phyloP scores from a whole-genome alignment of 92 coral and sea anemone species.

The Scolanthus callimorphus region DNA sequence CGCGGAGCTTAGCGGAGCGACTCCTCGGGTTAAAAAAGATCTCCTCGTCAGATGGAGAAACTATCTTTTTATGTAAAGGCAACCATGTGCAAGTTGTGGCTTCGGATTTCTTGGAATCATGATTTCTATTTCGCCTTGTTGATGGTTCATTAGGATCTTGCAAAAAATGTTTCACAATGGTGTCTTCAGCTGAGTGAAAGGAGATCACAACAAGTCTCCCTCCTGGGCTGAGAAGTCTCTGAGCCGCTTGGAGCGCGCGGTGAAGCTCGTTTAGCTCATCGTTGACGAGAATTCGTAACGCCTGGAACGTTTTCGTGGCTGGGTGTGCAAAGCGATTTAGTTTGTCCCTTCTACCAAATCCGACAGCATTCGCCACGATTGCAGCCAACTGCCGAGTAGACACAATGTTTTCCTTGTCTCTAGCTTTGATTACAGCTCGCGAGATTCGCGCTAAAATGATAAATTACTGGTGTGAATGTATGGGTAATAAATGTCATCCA shows the following conservation, averaged over 20 bases:
- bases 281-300: constrained; percentile 77
- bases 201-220: constrained; percentile 79
- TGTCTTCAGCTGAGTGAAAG: constrained; percentile 74
- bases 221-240: constrained; percentile 75
- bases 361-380: constrained; percentile 67
- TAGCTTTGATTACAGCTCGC: constrained; percentile 71
- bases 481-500: too few species aligned
- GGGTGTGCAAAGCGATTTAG: constrained; percentile 77
- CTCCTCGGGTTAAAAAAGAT: constrained; percentile 78
- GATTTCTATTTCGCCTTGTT: constrained; percentile 28
- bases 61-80: constrained; percentile 74
- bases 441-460: constrained; percentile 72
- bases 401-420: constrained; percentile 57
- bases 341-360: constrained; percentile 63
- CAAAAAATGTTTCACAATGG: constrained; percentile 72
- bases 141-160: constrained; percentile 44
- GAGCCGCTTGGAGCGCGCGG: constrained; percentile 68
- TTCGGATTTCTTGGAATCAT: too few species aligned
- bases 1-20: constrained; percentile 77
- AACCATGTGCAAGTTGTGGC: constrained; percentile 57
- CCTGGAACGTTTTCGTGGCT: constrained; percentile 87
- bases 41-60: constrained; percentile 71
- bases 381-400: constrained; percentile 74
- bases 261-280: constrained; percentile 88
- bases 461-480: too few species aligned